Evolutionary conservation across 92 coral and sea anemone genomes (phyloP).

Genomic region (Zoanthus sociatus): DNA sequence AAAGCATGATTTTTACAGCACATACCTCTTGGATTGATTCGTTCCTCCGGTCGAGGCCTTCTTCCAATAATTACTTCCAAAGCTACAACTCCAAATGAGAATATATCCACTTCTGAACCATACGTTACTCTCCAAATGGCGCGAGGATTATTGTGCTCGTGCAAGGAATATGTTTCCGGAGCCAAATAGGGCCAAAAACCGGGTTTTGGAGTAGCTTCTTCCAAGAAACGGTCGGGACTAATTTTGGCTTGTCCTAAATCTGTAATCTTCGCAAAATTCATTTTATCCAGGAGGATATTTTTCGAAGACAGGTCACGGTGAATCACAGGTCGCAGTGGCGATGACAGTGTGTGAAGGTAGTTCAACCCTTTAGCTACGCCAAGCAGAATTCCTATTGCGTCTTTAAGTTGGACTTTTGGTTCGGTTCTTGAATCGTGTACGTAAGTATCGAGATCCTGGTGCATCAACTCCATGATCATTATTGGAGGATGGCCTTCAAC

Average conservation of each 20-base stretch:
- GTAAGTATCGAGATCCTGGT: conserved; percentile 49
- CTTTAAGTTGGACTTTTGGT: conserved; percentile 56
- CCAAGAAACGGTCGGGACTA: background rate
- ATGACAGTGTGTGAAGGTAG: conserved; percentile 44
- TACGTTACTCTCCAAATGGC: conserved; percentile 16
- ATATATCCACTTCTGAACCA: conserved; percentile 63
- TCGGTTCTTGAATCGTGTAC: conserved; percentile 42
- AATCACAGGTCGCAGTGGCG: conserved; percentile 34
- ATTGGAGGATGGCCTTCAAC: conserved; percentile 52
- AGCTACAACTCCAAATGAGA: conserved; percentile 65
- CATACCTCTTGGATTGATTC: conserved; percentile 41
- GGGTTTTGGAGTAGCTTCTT: conserved; percentile 50
- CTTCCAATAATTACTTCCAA: conserved; percentile 60
- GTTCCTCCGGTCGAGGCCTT: conserved; percentile 42
- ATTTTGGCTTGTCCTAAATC: conserved; percentile 69
- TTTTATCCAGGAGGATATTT: conserved; percentile 62
- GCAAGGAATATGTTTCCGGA: conserved; percentile 56
- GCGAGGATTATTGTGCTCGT: background rate
- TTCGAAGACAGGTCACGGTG: conserved; percentile 68
- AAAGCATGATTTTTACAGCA: background rate
- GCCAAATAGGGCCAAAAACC: conserved; percentile 55
- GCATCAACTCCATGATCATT: conserved; percentile 62
- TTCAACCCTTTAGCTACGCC: conserved; percentile 63
- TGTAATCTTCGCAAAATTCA: conserved; percentile 57
- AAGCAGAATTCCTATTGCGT: conserved; percentile 52